Conservation (phyloP, 1,140 invertebrate genomes). For the Ruditapes philippinarum region DNA sequence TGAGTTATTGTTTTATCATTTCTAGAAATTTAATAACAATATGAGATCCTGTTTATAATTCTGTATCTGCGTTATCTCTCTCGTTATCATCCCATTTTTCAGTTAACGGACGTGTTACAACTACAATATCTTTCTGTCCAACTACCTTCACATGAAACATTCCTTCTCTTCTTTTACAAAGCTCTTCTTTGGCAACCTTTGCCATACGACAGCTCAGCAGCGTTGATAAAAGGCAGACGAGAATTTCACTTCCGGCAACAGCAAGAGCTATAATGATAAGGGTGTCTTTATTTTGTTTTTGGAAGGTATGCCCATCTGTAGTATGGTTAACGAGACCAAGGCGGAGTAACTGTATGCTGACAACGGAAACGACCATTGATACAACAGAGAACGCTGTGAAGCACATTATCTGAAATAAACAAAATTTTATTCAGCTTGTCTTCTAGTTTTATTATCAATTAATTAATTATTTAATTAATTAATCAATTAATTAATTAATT, state of each 20-base stretch:
- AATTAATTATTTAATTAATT: too few relatives aligned
- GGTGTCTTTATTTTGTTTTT: slow-evolving; percentile 86
- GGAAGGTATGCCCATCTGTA: slow-evolving; percentile 86
- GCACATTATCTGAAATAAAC: slow-evolving; percentile 86
- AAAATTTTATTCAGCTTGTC: too few relatives aligned
- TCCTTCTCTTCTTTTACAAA: slow-evolving; percentile 85
- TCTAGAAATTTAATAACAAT: too few relatives aligned
- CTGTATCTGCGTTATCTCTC: slow-evolving; percentile 30
- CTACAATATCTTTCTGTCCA: slow-evolving; percentile 83
- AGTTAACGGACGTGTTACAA: slow-evolving; percentile 74
- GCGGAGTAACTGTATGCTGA: slow-evolving; percentile 87
- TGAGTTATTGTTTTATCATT: too few relatives aligned
- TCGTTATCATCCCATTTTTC: slow-evolving; percentile 67
- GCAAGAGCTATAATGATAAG: slow-evolving; percentile 85
- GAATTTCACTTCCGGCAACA: slow-evolving; percentile 83
- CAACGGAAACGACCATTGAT: slow-evolving; percentile 86
- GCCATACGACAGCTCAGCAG: slow-evolving; percentile 85
- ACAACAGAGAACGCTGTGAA: slow-evolving; percentile 87
- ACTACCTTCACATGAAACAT: slow-evolving; percentile 87
- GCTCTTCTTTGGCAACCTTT: slow-evolving; percentile 85
- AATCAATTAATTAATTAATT: too few relatives aligned
- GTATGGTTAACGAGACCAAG: slow-evolving; percentile 87
- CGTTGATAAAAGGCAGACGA: slow-evolving; percentile 85
- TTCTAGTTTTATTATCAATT: too few relatives aligned
- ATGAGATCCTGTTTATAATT: slow-evolving; percentile 30